These are phyloP conservation scores for Manis javanica DNA, from an alignment of 2,797 vertebrate genomes.

Conservation along the genomic window DNA sequence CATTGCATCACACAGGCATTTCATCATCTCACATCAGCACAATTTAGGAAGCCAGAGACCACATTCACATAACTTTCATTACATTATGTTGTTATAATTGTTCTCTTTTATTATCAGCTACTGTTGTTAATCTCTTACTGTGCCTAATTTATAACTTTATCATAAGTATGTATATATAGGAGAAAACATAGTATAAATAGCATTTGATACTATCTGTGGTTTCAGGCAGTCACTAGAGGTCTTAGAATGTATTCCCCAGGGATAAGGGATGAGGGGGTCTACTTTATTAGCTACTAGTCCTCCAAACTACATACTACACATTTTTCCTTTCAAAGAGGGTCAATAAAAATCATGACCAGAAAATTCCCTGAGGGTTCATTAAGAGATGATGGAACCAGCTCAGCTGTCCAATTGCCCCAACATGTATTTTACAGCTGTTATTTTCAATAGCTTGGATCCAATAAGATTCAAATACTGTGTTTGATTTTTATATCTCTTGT, in stretches of 20 bases:
- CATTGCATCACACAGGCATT: background rate
- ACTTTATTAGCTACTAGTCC: background rate
- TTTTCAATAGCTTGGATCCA: background rate
- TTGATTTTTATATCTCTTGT: background rate
- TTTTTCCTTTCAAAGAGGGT: background rate
- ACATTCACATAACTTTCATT: background rate
- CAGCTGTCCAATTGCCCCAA: background rate
- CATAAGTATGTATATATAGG: background rate
- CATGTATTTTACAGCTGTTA: background rate
- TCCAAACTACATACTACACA: background rate
- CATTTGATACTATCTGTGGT: background rate
- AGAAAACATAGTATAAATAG: background rate
- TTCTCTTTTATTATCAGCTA: background rate
- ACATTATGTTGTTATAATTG: background rate
- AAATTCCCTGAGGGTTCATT: background rate
- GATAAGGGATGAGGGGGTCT: background rate
- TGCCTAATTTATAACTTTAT: background rate
- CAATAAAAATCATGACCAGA: slow-evolving; percentile 30
- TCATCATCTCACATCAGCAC: background rate
- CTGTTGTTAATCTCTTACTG: background rate
- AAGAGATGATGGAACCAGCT: background rate
- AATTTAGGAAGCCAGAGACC: background rate
- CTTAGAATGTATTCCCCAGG: background rate
- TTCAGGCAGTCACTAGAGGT: background rate
- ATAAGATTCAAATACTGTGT: background rate